A percentile compares a stretch with the other conserved stretches of the same genome.
phyloP scores from a whole-genome alignment of 2,113 vertebrate genomes.

The Oncorhynchus gorbuscha region DNA sequence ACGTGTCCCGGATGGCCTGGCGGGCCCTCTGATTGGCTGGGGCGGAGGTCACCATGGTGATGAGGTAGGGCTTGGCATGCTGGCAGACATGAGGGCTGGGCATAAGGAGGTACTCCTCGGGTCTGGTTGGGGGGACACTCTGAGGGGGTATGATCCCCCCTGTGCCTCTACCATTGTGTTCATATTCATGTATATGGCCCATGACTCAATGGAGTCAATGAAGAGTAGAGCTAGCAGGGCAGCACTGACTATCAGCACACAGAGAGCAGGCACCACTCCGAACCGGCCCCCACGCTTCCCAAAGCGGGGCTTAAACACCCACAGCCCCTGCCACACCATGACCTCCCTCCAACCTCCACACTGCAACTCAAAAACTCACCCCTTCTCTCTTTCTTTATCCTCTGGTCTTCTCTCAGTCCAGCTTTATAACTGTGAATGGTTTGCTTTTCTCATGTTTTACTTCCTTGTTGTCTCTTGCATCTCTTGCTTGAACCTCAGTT shows the following conservation, averaged over 20 bases:
- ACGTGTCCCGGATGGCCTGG: constrained; percentile 80
- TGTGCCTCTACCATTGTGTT: constrained; percentile 43
- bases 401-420: no score
- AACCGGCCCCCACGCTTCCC: constrained; percentile 55
- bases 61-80: constrained; percentile 75
- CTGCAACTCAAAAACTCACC: neutral
- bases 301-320: constrained; percentile 58
- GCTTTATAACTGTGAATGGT: neutral
- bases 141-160: constrained; percentile 55
- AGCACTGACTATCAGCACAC: constrained; percentile 5
- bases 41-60: constrained; percentile 77
- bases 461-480: neutral
- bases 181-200: constrained; percentile 68
- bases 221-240: constrained; percentile 63
- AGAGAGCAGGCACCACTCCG: constrained; percentile 38
- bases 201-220: constrained; percentile 69
- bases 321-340: constrained; percentile 64
- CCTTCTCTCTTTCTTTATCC: no score
- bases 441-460: neutral
- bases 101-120: constrained; percentile 73
- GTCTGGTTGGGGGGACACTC: constrained; percentile 58
- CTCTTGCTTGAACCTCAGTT: neutral
- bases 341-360: constrained; percentile 18
- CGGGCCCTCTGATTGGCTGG: constrained; percentile 74
- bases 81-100: constrained; percentile 68